Evolutionary conservation across 2,888 invertebrate genomes (phyloP), one percentile per base, ranked within the genome.

Genomic region (Cantharis flavilabris): DNA sequence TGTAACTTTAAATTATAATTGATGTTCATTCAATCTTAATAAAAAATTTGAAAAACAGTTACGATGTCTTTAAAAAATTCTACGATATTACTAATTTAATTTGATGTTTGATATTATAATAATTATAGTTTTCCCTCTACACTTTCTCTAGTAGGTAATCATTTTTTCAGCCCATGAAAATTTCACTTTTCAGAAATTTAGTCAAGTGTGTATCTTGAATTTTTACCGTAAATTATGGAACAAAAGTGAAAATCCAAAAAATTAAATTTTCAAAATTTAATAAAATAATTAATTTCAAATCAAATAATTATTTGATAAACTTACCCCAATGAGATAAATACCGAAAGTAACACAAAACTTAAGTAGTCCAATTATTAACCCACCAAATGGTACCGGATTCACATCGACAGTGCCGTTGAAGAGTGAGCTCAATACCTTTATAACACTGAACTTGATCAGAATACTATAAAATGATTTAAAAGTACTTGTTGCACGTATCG

Each of bases 371-470:
- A 49, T 74, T 74, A 16, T 18, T 13, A 69, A 69, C 20, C 28
- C 70, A 62, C 76, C 71, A 70, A 79, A 79, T 76, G 76, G 74
- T 69, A 79, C 79, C 70, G 49, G 63, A 67, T 70, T 72, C 70
- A 71, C 78, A 73, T 65, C 63, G 62, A 79, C 75, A 79, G 26
- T 79, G 79, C 23, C 65, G 13, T 28, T 16, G 7, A 69, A 70
- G 76, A 73, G 76, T 76, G 71, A 77, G 76, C 71, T 63, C 72
- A 76, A 73, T 74, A 76, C 79, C 62, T 79, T 79, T 79, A 79
- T 79, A 79, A 79, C 77, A 79, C 75, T 77, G 77, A 79, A 77
- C 79, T 79, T 79, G 79, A 77, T 69, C 72, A 70, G 33, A 76
- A 79, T 65, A 23, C 69, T 70, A 72, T 71, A 69, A 75, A 69